Base-by-base conservation (phyloP, 2,888 invertebrate genomes). In the Caenorhabditis plicata region DNA sequence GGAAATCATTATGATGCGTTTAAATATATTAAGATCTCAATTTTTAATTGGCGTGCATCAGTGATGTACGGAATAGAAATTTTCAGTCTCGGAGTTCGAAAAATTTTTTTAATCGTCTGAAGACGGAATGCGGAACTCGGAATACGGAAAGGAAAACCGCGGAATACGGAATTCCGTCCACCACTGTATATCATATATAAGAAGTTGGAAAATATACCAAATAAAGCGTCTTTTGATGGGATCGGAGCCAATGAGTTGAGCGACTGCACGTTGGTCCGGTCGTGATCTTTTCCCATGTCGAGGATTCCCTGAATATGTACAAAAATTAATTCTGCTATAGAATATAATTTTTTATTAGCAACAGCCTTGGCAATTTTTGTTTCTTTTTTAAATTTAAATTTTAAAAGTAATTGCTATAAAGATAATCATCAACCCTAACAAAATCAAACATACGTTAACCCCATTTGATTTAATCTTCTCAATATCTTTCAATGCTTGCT, bases 221-320 rank as follows among this genome's bases (percentile, higher is more conserved):
- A 85, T 17, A 85, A 77, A 22, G 83, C 83, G 43, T 83, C 82
- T 46, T 82, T 79, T 9, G 78, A 77, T 2, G 85, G 85, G 3
- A 81, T 71, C 5, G 84, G 84, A 23, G 84, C 84, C 49, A 85
- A 68, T 50, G 83, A 82, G 43, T 74, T 80, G 23, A 81, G 66
- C 4, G 84, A 82, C 4, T 71, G 77, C 20, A 67, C 71, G 11
- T 73, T 71, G 43, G 74, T 65, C 11, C 72, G 73, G 20, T 71
- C 70, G n/a, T 75, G 76, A n/a, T n/a, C n/a, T 35, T 74, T 72
- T 2, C 71, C 70, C 42, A 78, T 44, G 11, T 68, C 71, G n/a
- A 79, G 61, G 17, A 78, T 71, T 7, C 74, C 73, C 63, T 78
- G 53, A 7, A 68, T 51, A 11, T 64, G 44, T 8, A 51, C 51